Evolutionary conservation across 2,888 invertebrate genomes (phyloP).

Genomic region (Drosophila mayaguana): DNA sequence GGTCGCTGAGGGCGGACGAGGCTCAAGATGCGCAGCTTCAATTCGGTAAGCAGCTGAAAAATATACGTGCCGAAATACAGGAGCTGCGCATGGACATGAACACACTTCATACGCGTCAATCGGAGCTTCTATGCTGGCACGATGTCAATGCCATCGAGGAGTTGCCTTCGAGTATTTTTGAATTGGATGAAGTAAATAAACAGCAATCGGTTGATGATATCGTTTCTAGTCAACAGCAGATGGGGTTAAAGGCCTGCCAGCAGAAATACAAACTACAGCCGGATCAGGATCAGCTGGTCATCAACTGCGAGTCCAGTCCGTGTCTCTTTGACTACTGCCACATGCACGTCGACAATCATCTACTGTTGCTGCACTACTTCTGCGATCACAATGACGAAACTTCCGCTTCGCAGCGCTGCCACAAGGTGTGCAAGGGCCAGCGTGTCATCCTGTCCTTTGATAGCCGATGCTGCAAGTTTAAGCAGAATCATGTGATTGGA

Average conservation of each 20-base stretch:
- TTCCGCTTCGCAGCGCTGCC: slow-evolving; percentile 10
- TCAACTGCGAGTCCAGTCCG: slow-evolving; percentile 27
- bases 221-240: neutral
- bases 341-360: slow-evolving; percentile 50
- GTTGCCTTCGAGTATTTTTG: slow-evolving; percentile 1
- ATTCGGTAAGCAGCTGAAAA: slow-evolving; percentile 12
- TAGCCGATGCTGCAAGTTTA: slow-evolving; percentile 17
- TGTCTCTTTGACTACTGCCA: slow-evolving; percentile 54
- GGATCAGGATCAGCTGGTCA: slow-evolving; percentile 15
- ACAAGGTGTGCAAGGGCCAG: slow-evolving; percentile 35
- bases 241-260: neutral
- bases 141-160: slow-evolving; percentile 47
- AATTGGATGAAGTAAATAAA: neutral
- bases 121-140: slow-evolving; percentile 8
- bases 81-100: slow-evolving; percentile 9
- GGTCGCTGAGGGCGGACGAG: neutral
- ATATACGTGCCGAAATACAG: slow-evolving; percentile 23
- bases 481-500: slow-evolving; percentile 56
- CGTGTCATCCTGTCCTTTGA: slow-evolving; percentile 43
- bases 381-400: slow-evolving; percentile 47
- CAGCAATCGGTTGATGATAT: neutral
- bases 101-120: slow-evolving; percentile 17
- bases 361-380: slow-evolving; percentile 59
- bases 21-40: slow-evolving; percentile 6
- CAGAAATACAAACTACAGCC: neutral